A percentile compares a stretch with the other conserved stretches of the same genome.
These are phyloP conservation scores for Bufotes viridis DNA, from an alignment of 2,797 vertebrate species.

Conservation along the genomic window DNA sequence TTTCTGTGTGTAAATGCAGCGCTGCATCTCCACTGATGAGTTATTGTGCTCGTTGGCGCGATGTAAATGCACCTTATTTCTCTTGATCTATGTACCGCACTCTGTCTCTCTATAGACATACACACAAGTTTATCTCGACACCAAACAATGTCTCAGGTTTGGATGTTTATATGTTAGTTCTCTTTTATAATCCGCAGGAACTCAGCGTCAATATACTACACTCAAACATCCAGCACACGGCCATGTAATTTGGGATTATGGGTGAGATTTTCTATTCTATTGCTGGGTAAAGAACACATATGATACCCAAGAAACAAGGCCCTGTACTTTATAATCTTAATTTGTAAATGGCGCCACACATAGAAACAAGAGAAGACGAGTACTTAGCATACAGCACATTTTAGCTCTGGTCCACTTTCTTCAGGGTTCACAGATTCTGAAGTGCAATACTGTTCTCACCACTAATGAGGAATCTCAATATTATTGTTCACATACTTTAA, in stretches of 20 bases:
- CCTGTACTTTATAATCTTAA: background rate
- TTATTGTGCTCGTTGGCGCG: too few species aligned
- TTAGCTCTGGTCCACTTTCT: background rate
- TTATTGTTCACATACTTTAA: slow-evolving; percentile 39
- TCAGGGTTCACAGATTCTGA: slow-evolving; percentile 3
- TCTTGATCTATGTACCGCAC: too few species aligned
- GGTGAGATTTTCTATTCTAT: background rate
- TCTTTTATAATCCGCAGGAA: background rate
- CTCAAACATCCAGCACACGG: background rate
- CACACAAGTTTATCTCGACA: background rate
- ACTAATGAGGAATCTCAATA: slow-evolving; percentile 29
- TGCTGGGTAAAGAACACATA: too few species aligned
- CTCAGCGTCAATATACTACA: background rate
- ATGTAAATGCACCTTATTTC: too few species aligned
- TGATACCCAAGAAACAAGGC: background rate
- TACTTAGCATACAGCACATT: slow-evolving; percentile 1
- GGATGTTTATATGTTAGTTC: background rate
- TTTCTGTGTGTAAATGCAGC: too few species aligned
- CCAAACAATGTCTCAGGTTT: background rate
- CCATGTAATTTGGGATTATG: background rate
- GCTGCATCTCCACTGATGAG: too few species aligned
- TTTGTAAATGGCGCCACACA: background rate
- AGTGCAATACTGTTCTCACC: background rate
- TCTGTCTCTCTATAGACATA: background rate
- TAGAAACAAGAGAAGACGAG: background rate